phyloP scores from a whole-genome alignment of 2,113 vertebrate species.

The Gavialis gangeticus region DNA sequence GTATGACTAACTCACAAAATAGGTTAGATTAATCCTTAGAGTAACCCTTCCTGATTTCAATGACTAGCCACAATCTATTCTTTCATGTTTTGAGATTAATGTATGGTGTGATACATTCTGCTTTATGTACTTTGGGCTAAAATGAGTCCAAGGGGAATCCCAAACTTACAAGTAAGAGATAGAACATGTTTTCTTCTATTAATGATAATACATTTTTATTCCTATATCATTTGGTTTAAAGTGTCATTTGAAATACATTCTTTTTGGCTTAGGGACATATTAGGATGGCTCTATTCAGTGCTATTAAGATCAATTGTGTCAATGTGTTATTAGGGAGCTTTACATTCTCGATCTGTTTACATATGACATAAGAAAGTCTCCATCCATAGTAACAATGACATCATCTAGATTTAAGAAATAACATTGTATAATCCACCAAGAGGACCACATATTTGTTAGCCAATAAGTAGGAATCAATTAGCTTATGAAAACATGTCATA shows the following conservation, averaged over 20 bases:
- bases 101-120: neutral
- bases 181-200: neutral
- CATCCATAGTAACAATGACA: neutral
- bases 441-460: neutral
- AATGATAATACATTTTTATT: neutral
- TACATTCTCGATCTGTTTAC: neutral
- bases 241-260: neutral
- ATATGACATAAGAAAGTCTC: neutral
- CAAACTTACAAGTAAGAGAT: neutral
- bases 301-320: neutral
- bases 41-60: fast-evolving
- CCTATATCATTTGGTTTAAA: neutral
- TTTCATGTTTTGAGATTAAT: fast-evolving
- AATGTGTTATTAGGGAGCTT: neutral
- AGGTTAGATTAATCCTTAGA: neutral
- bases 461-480: neutral
- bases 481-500: neutral
- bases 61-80: neutral
- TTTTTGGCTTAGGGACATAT: neutral
- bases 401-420: neutral
- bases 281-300: neutral
- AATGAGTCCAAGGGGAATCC: neutral
- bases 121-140: neutral
- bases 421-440: too few species aligned
- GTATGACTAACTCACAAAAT: neutral